Base-by-base conservation (phyloP, 23 tunicate species). In the Styela clava region DNA sequence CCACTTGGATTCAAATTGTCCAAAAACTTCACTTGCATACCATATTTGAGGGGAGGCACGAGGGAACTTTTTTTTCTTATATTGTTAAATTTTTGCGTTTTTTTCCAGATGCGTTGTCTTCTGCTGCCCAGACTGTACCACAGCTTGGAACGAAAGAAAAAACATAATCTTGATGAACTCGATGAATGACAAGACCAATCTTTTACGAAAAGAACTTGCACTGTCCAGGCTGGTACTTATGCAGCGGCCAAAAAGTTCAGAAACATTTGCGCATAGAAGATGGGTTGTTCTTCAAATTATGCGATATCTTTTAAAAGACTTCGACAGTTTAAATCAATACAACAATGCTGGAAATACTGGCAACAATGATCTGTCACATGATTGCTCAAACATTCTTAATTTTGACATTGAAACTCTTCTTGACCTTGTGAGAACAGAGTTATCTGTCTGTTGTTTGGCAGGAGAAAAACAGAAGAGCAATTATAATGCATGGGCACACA, bases 401-500 rank as follows among this genome's bases (percentile, higher is more conserved):
- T n/a, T 37, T 76, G 81, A 76, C 3, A 3, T 37, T 36, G 81
- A 76, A 24, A 31, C 65, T 30, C 7, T 62, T 24, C 27, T 78
- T 34, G 12, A 56, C 31, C 64, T 67, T 27, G 64, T 78, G 19
- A 44, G 56, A 67, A 33, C 9, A 5, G 90, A 86, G 62, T 65
- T 86, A 24, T 16, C 18, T n/a, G 3, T 81, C 7, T 86, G 85
- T 74, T 16, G 32, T 28, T 34, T 20, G 16, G 79, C 64, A 28
- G 80, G 85, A 5, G 24, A 32, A 32, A 3, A 69, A 72, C 90
- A 86, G 34, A 31, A 72, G 3, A 35, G 85, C 74, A 86, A 86
- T 63, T 86, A 86, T 35, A 36, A 33, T 33, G 83, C 78, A 77
- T 86, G 90, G 90, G 61, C 70, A 3, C 90, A 86, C 56, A 56